These are phyloP conservation scores for Pyrocephalus nanus DNA, from an alignment of 2,797 vertebrate species.

Conservation along the genomic window DNA sequence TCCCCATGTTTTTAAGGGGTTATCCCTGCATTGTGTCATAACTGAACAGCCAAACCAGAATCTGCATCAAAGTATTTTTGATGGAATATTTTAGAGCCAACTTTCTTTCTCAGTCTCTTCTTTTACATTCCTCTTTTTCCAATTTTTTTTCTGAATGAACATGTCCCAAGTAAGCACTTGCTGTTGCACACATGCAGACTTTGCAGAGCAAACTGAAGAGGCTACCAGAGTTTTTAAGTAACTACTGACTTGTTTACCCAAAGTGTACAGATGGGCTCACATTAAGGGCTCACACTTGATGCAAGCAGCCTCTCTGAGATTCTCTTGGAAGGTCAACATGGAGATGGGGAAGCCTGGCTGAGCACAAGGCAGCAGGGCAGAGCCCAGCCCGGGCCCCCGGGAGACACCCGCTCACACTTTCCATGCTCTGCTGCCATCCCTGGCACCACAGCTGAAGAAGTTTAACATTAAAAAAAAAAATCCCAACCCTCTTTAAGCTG, in stretches of 20 bases:
- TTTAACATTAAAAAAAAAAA: not conserved
- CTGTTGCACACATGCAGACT: accelerated
- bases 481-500: not conserved
- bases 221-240: not conserved
- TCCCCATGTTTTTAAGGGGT: not conserved
- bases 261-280: not conserved
- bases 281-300: not conserved
- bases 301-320: not conserved
- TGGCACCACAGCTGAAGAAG: not conserved
- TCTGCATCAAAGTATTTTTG: not conserved
- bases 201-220: not conserved
- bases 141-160: not conserved
- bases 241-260: not conserved
- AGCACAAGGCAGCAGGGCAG: not conserved
- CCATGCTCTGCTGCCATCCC: not conserved
- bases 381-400: accelerated
- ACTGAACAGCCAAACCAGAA: not conserved
- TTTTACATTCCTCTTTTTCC: not conserved
- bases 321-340: not conserved
- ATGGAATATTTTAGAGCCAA: not conserved
- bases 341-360: not conserved
- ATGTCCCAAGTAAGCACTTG: not conserved
- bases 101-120: not conserved
- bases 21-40: not conserved
- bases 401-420: not conserved